A percentile compares a stretch with the other conserved stretches of the same genome.
These are phyloP conservation scores for Lepus timidus DNA, from an alignment of 2,113 vertebrate genomes.

Conservation along the genomic window DNA sequence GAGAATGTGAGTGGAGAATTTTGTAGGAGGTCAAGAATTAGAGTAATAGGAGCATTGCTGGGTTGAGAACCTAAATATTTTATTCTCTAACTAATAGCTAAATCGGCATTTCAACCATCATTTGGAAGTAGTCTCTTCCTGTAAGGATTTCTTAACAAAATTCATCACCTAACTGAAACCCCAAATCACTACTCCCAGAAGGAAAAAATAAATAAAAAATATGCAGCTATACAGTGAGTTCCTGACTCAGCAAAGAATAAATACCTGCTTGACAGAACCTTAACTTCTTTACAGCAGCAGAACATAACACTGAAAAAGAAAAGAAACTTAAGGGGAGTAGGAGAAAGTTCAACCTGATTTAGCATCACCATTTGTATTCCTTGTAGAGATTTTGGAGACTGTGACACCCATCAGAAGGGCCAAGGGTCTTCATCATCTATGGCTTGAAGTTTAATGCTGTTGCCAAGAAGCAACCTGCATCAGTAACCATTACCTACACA, in stretches of 20 bases:
- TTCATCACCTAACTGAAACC: constrained; percentile 34
- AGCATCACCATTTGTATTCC: constrained; percentile 60
- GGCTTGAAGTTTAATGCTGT: constrained; percentile 61
- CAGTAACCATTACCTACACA: constrained; percentile 63
- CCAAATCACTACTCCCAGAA: constrained; percentile 44
- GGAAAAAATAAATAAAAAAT: constrained; percentile 17
- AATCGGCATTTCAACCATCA: neutral
- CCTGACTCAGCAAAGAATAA: constrained; percentile 81
- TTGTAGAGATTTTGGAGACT: constrained; percentile 48
- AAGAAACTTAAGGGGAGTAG: neutral
- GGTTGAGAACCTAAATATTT: neutral
- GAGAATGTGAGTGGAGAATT: neutral
- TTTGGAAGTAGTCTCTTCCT: neutral
- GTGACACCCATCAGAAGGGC: constrained; percentile 29
- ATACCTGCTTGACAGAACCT: constrained; percentile 71
- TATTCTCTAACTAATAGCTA: constrained; percentile 17
- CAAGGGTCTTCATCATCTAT: constrained; percentile 60
- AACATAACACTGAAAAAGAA: constrained; percentile 35
- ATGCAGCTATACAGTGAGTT: neutral
- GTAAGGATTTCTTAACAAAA: constrained; percentile 40
- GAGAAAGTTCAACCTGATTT: constrained; percentile 56
- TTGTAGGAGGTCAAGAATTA: neutral
- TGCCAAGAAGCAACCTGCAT: constrained; percentile 62
- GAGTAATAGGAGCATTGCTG: neutral
- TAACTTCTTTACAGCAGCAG: constrained; percentile 50